These are phyloP conservation scores for Leptopilina clavipes DNA, from an alignment of 1,140 invertebrate genomes.

Conservation along the genomic window DNA sequence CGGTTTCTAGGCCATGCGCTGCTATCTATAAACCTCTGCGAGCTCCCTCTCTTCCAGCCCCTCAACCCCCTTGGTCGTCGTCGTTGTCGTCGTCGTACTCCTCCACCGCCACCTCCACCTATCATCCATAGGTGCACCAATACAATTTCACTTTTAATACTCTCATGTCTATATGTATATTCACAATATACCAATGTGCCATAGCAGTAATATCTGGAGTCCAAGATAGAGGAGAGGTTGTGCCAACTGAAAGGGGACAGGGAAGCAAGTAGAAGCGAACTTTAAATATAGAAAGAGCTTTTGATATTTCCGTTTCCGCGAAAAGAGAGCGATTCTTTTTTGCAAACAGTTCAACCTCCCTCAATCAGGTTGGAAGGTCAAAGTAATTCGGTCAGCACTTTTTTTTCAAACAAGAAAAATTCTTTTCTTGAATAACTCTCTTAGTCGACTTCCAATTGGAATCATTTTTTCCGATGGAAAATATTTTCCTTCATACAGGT, in stretches of 20 bases:
- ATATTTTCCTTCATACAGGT: no score
- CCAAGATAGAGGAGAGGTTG: not conserved
- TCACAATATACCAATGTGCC: not conserved
- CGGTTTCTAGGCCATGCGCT: constrained; percentile 75
- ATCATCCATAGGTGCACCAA: constrained; percentile 47
- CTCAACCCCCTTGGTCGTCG: constrained; percentile 36
- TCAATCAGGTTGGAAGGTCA: constrained; percentile 26
- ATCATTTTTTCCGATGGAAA: constrained; percentile 3
- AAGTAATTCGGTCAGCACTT: constrained; percentile 14
- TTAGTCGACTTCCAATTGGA: not conserved
- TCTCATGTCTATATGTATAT: not conserved
- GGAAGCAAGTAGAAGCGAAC: constrained; percentile 14
- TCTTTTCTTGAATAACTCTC: not conserved
- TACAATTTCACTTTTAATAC: constrained; percentile 23
- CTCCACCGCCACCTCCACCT: constrained; percentile 42
- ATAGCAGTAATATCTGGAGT: constrained; percentile 18
- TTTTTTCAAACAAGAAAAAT: not conserved
- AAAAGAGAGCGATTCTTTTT: constrained; percentile 2
- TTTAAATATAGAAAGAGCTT: constrained; percentile 33
- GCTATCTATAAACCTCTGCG: constrained; percentile 74
- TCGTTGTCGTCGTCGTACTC: constrained; percentile 39
- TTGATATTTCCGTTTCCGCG: constrained; percentile 32
- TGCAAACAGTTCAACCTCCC: constrained; percentile 8
- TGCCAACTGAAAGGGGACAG: not conserved
- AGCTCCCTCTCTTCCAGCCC: constrained; percentile 55